Evolutionary conservation across 2,113 vertebrate species (phyloP).

Genomic region (Nannospalax galili): DNA sequence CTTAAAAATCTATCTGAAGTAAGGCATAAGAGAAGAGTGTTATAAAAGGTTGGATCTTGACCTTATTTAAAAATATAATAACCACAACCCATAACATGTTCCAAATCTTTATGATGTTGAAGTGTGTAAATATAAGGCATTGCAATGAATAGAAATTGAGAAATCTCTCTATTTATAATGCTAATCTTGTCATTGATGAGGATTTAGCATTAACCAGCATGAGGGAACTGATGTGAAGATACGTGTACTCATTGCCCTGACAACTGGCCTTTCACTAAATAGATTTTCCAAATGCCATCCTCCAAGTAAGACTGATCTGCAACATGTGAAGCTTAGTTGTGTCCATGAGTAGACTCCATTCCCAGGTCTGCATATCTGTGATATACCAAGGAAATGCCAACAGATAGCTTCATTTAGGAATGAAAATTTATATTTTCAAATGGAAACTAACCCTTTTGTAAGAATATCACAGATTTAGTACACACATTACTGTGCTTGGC

Average conservation of each 20-base stretch:
- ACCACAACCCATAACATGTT: neutral
- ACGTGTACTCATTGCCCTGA: neutral
- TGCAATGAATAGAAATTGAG: neutral
- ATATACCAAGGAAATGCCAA: neutral
- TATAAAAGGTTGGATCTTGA: neutral
- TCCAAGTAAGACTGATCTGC: constrained; percentile 24
- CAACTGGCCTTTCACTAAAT: constrained; percentile 58
- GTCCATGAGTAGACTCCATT: neutral
- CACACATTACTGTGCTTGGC: neutral
- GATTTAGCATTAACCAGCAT: neutral
- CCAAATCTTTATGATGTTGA: neutral
- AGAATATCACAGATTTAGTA: constrained; percentile 16
- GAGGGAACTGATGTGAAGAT: constrained; percentile 8
- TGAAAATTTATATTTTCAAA: constrained; percentile 40
- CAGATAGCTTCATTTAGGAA: constrained; percentile 22
- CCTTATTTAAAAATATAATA: neutral
- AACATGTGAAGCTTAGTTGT: neutral
- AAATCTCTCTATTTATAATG: neutral
- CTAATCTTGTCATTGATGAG: constrained; percentile 39
- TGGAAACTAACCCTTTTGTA: neutral
- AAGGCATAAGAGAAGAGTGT: neutral
- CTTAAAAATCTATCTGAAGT: neutral
- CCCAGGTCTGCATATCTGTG: neutral
- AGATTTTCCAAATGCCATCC: constrained; percentile 58
- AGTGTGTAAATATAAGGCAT: constrained; percentile 8